phyloP scores from a whole-genome alignment of 64 coral and sea anemone genomes.

The Montipora sp. region DNA sequence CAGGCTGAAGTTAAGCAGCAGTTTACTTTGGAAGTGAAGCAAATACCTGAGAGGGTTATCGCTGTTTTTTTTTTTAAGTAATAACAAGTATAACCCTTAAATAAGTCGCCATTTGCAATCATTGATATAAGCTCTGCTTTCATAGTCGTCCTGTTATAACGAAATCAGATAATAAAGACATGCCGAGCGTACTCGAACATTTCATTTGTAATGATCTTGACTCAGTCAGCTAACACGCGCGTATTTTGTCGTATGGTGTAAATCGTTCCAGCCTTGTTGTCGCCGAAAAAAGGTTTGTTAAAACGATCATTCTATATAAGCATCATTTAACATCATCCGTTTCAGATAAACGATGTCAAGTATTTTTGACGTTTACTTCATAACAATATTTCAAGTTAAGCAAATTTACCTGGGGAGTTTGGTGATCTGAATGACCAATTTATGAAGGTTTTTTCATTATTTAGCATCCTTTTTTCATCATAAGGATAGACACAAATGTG shows the following conservation, averaged over 20 bases:
- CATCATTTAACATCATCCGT: not conserved
- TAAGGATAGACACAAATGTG: too few species aligned
- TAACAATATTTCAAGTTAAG: too few species aligned
- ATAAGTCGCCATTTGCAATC: not conserved
- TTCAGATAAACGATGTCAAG: not conserved
- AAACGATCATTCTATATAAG: not conserved
- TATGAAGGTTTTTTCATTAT: too few species aligned
- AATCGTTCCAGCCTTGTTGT: not conserved
- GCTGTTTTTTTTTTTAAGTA: too few species aligned
- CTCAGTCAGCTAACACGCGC: not conserved
- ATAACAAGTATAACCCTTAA: not conserved
- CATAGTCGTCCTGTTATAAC: not conserved
- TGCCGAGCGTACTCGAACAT: not conserved
- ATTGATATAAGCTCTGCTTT: not conserved
- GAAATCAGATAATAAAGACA: conserved; percentile 1
- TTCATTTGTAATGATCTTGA: not conserved
- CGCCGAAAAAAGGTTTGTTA: not conserved
- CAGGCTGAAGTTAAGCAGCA: too few species aligned
- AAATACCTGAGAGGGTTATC: too few species aligned
- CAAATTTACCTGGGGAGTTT: too few species aligned
- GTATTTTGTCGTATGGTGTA: not conserved
- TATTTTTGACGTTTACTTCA: too few species aligned
- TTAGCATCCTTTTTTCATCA: too few species aligned
- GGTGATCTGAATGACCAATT: too few species aligned
- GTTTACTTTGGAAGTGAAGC: too few species aligned